Evolutionary conservation across 1,140 invertebrate species (phyloP), one percentile per base, ranked within the genome.

Genomic region (Eriosoma lanigerum): DNA sequence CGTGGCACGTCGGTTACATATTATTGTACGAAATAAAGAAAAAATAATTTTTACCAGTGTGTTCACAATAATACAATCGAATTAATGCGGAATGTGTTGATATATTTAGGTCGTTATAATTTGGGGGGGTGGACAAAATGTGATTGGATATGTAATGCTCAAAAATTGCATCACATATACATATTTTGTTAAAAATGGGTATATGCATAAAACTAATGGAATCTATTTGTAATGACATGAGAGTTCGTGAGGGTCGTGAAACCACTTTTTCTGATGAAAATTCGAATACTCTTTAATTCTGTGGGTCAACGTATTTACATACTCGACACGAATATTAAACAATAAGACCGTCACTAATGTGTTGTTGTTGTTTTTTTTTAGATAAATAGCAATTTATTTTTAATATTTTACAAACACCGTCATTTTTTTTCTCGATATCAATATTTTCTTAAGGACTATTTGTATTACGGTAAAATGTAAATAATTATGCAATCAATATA

Each of bases 291-390:
- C 24, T 32, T 66, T 29, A 44, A 38, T 38, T 66, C 62, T 38
- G 4, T 44, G 62, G 62, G 62, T 66, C 62, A 38, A 44, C n/a
- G 64, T 68, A 68, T 68, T 68, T 24, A 46, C 64, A 46, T 46
- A 21, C 38, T 68, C 64, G 1, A 12, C 64, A 46, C 38, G 64
- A 68, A 64, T 64, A 64, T 64, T 38, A 44, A 64, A 68, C 64
- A 68, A 68, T 68, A 68, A 68, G 64, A 68, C 64, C 62, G n/a
- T 46, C 64, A 46, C 64, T 46, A 64, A 64, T 64, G 64, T 46
- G 62, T 64, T 64, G 38, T 46, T 46, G n/a, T n/a, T 68, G 64
- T 68, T 68, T 68, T 66, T 32, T 62, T 38, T n/a, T 68, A 50
- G 44, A 70, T 26, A 50, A 70, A 70, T 26, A 26, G 46, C n/a